phyloP scores from a whole-genome alignment of 2,888 invertebrate species.

The Phorcus lineatus region DNA sequence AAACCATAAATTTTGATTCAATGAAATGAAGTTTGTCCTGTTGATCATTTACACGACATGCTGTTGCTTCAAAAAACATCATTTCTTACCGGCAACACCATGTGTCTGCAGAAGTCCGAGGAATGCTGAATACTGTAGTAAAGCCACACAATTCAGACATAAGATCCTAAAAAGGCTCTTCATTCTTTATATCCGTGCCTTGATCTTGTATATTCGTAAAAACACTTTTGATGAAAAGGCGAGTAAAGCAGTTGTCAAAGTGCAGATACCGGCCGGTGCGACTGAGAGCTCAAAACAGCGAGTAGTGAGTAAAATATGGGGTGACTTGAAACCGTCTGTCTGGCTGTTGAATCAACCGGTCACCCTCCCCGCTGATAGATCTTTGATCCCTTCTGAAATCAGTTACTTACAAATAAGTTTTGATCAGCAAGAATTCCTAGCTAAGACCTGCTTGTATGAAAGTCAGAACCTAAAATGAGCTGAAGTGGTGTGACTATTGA shows the following conservation, averaged over 20 bases:
- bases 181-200: constrained; percentile 4
- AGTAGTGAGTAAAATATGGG: not conserved
- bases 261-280: not conserved
- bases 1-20: too few relatives aligned
- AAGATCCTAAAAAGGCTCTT: not conserved
- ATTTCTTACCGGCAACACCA: not conserved
- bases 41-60: too few relatives aligned
- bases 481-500: not conserved
- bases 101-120: not conserved
- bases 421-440: too few relatives aligned
- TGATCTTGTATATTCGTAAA: not conserved
- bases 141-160: not conserved
- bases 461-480: not conserved
- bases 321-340: constrained; percentile 20
- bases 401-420: too few relatives aligned
- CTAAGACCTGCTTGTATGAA: not conserved
- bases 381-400: too few relatives aligned
- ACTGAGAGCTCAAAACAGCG: not conserved
- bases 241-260: too few relatives aligned
- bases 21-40: too few relatives aligned
- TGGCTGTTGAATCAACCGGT: constrained; percentile 12
- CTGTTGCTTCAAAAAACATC: too few relatives aligned
- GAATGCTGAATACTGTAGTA: not conserved
- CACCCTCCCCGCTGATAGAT: not conserved
- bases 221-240: too few relatives aligned